Percentiles rank a stretch among this genome's conserved stretches.
These are phyloP conservation scores for Pachycephala philippinensis DNA, from an alignment of 2,113 vertebrate species.

Conservation along the genomic window DNA sequence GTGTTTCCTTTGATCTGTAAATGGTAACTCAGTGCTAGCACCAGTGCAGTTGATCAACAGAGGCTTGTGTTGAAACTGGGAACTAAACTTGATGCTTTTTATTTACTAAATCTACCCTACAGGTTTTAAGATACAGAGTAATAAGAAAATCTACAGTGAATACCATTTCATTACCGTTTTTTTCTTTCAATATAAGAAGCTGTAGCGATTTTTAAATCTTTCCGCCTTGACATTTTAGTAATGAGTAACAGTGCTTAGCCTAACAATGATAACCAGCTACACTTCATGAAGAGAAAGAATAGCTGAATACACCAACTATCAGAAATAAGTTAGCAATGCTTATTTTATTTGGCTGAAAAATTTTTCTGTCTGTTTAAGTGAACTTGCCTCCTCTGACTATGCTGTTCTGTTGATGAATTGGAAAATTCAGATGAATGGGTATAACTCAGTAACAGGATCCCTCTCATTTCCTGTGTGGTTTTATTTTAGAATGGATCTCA, in stretches of 20 bases:
- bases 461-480: background rate
- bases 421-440: background rate
- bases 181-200: background rate
- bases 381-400: background rate
- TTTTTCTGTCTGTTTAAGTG: background rate
- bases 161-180: conserved; percentile 13
- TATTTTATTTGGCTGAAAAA: background rate
- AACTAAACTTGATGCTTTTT: conserved; percentile 15
- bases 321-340: background rate
- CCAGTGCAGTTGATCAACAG: background rate
- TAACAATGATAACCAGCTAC: background rate
- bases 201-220: background rate
- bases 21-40: conserved; percentile 9
- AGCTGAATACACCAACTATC: background rate
- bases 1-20: conserved; percentile 34
- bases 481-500: background rate
- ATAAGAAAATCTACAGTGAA: conserved; percentile 3
- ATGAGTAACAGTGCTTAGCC: background rate
- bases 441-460: background rate
- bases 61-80: conserved; percentile 39
- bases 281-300: background rate
- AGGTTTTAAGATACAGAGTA: conserved; percentile 19
- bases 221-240: conserved; percentile 40
- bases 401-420: background rate
- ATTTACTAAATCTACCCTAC: conserved; percentile 36